phyloP scores from a whole-genome alignment of 1,140 invertebrate genomes.

The Pseudoatta argentina region DNA sequence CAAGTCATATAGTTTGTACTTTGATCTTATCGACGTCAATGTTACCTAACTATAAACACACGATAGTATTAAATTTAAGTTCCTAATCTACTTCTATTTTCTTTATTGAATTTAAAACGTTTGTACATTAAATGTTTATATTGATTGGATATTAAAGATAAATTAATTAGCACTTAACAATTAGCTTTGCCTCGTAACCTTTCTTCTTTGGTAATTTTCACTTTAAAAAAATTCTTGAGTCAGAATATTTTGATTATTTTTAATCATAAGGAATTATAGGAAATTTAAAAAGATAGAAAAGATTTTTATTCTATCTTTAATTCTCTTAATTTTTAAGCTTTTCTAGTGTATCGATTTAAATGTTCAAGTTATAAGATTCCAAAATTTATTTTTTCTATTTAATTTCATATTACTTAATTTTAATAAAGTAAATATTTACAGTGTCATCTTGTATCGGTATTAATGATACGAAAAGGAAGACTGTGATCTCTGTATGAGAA shows the following conservation, averaged over 20 bases:
- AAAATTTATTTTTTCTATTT: background rate
- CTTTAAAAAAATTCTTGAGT: too few species aligned
- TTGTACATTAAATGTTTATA: too few species aligned
- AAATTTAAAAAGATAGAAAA: background rate
- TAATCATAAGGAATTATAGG: background rate
- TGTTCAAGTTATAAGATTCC: background rate
- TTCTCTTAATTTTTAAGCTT: background rate
- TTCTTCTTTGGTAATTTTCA: too few species aligned
- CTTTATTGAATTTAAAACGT: background rate
- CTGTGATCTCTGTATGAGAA: constrained; percentile 35
- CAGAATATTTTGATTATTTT: too few species aligned
- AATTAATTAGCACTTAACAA: too few species aligned
- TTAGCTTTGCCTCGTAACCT: too few species aligned
- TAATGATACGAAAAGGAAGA: constrained; percentile 3
- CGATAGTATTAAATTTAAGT: constrained; percentile 11
- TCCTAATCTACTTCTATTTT: background rate
- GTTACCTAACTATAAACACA: constrained; percentile 15
- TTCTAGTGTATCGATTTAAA: background rate
- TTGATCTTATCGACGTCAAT: constrained; percentile 22
- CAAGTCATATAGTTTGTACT: background rate
- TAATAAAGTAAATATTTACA: background rate
- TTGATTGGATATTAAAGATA: too few species aligned
- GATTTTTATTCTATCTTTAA: background rate
- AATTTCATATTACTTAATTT: background rate
- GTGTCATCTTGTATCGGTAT: background rate